Evolutionary conservation across 2,797 vertebrate genomes (phyloP).

Genomic region (Botia kubotai): DNA sequence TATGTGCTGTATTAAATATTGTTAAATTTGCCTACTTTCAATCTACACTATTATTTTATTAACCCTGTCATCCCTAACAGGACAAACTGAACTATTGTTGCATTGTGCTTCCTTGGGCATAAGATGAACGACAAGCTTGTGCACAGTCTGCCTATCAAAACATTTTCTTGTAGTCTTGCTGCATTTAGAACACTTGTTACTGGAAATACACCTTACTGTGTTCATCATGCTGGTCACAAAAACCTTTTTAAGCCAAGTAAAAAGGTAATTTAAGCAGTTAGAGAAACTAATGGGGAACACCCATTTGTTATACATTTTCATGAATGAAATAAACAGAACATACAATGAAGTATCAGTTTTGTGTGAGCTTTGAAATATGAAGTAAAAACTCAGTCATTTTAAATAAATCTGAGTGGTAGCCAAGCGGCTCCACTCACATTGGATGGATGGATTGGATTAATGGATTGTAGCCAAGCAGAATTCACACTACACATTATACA

Average conservation of each 20-base stretch:
- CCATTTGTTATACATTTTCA: background rate
- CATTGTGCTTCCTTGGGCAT: conserved; percentile 33
- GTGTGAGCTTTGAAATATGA: no score
- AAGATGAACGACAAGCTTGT: conserved; percentile 38
- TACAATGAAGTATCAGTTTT: background rate
- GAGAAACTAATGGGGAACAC: background rate
- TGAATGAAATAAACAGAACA: background rate
- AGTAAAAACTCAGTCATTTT: no score
- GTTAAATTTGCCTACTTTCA: conserved; percentile 64
- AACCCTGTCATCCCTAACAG: conserved; percentile 58
- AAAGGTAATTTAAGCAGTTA: background rate
- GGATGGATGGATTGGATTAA: no score
- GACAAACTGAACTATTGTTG: conserved; percentile 59
- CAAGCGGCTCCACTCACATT: no score
- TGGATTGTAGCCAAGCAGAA: no score
- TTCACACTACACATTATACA: no score
- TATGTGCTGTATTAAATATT: conserved; percentile 62
- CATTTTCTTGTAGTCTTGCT: conserved; percentile 13
- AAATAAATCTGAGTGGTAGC: no score
- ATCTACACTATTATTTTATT: conserved; percentile 60
- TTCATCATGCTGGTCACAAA: conserved; percentile 18
- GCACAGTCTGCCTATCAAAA: conserved; percentile 25
- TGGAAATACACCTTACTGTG: background rate
- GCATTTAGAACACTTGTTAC: conserved; percentile 3
- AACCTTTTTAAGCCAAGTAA: conserved; percentile 27